These are phyloP conservation scores for Sesamia nonagrioides DNA, from an alignment of 1,140 invertebrate genomes.

Conservation along the genomic window DNA sequence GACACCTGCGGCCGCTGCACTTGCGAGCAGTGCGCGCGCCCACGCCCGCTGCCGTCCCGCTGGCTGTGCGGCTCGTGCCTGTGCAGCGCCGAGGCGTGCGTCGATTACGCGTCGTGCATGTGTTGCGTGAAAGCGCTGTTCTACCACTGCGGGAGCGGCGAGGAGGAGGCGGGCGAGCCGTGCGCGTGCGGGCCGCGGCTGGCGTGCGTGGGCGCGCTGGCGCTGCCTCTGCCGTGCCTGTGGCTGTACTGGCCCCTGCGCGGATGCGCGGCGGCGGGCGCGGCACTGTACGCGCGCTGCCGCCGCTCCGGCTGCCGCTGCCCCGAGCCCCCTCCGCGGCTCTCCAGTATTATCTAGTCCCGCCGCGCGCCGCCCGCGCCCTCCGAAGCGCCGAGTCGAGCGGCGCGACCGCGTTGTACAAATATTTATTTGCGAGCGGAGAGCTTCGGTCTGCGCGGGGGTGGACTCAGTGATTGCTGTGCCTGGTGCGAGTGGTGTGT, in stretches of 20 bases:
- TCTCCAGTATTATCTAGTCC: slow-evolving; percentile 88
- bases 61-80: slow-evolving; percentile 96
- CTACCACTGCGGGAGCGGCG: slow-evolving; percentile 95
- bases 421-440: slow-evolving; percentile 86
- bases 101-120: slow-evolving; percentile 96
- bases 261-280: slow-evolving; percentile 92
- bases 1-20: slow-evolving; percentile 94
- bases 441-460: slow-evolving; percentile 71
- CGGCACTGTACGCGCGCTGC: slow-evolving; percentile 93
- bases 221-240: slow-evolving; percentile 95
- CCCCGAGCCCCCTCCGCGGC: slow-evolving; percentile 81
- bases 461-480: slow-evolving; percentile 74
- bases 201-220: slow-evolving; percentile 94
- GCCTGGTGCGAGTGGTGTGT: slow-evolving; percentile 71
- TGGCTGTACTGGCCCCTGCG: slow-evolving; percentile 97
- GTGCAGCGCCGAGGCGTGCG: slow-evolving; percentile 94
- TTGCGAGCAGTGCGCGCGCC: slow-evolving; percentile 95
- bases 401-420: slow-evolving; percentile 80
- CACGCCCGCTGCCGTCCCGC: slow-evolving; percentile 93
- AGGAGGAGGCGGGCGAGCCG: slow-evolving; percentile 91
- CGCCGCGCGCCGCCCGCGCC: slow-evolving; percentile 74
- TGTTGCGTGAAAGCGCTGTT: slow-evolving; percentile 97
- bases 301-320: slow-evolving; percentile 90
- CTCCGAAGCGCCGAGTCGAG: slow-evolving; percentile 66
- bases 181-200: slow-evolving; percentile 94